A percentile compares a stretch with the other conserved stretches of the same genome.
phyloP scores from a whole-genome alignment of 1,140 invertebrate genomes.

The Ceratina japonica region DNA sequence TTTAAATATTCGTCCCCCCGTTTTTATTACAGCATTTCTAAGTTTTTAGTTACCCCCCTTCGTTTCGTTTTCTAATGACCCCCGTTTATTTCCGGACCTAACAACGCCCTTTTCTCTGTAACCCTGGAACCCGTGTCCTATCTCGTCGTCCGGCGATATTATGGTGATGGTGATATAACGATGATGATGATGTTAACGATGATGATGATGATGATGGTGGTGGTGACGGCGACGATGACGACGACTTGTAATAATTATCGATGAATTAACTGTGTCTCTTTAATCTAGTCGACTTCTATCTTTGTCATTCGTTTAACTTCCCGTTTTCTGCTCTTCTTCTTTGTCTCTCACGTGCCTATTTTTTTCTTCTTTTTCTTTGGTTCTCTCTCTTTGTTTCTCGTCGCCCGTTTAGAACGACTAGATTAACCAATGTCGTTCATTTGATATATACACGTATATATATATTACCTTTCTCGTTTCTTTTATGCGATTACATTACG shows the following conservation, averaged over 20 bases:
- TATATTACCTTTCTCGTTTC: slow-evolving; percentile 41
- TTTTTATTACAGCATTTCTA: not conserved
- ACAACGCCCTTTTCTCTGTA: not conserved
- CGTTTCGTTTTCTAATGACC: not conserved
- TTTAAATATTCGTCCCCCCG: not conserved
- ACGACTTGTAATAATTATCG: slow-evolving; percentile 31
- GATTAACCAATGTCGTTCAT: slow-evolving; percentile 1
- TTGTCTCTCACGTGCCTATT: not conserved
- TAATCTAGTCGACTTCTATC: slow-evolving; percentile 42
- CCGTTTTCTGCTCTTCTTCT: slow-evolving; percentile 14
- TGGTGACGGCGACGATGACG: slow-evolving; percentile 25
- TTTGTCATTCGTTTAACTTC: slow-evolving; percentile 13
- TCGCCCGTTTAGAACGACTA: slow-evolving; percentile 13
- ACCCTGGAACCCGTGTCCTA: not conserved
- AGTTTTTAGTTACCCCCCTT: not conserved
- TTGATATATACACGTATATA: slow-evolving; percentile 16
- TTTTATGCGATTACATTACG: slow-evolving; percentile 60
- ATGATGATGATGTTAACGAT: slow-evolving; percentile 15
- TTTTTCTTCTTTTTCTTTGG: not conserved
- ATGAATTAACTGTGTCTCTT: slow-evolving; percentile 43
- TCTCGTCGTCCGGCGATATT: slow-evolving; percentile 18
- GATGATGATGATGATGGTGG: slow-evolving; percentile 15
- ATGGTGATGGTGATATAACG: slow-evolving; percentile 14
- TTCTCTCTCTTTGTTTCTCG: not conserved
- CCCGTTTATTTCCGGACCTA: not conserved